A percentile compares a stretch with the other conserved stretches of the same genome.
These are phyloP conservation scores for Eristalinus sepulchralis DNA, from an alignment of 2,888 invertebrate species.

Conservation along the genomic window DNA sequence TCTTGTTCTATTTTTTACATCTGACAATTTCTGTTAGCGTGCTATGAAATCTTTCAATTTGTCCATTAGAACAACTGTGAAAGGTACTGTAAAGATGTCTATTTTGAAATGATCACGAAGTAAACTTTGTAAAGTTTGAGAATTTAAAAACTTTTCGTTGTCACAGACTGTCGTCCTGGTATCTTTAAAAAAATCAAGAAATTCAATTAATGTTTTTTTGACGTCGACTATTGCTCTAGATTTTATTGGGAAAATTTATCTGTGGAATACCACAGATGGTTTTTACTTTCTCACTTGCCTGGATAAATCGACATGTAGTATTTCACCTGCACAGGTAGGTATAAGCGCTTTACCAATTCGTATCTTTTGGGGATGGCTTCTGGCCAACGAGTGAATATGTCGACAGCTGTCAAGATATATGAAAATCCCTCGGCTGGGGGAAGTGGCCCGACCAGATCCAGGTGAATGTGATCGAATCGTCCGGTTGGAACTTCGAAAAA, in stretches of 20 bases:
- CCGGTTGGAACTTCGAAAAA: conserved; percentile 17
- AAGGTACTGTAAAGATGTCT: conserved; percentile 18
- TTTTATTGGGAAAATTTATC: not conserved
- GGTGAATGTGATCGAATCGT: conserved; percentile 72
- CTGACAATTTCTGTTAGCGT: conserved; percentile 40
- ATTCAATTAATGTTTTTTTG: conserved; percentile 3
- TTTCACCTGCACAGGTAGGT: not conserved
- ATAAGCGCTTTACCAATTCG: not conserved
- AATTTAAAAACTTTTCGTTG: conserved; percentile 19
- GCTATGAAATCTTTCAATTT: conserved; percentile 39
- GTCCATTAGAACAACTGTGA: conserved; percentile 41
- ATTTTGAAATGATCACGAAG: conserved; percentile 18
- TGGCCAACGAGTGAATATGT: conserved; percentile 57
- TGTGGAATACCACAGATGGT: too few relatives aligned
- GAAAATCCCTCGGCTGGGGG: conserved; percentile 65
- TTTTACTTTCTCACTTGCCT: too few relatives aligned
- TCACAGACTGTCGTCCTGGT: conserved; percentile 23
- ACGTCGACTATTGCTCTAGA: not conserved
- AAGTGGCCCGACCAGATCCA: conserved; percentile 77
- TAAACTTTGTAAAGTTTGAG: conserved; percentile 27
- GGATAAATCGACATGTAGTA: conserved; percentile 20
- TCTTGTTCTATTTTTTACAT: conserved; percentile 33
- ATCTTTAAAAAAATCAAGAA: conserved; percentile 19
- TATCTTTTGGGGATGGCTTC: not conserved
- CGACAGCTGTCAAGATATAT: conserved; percentile 48